Conservation (phyloP, 2,888 invertebrate species). For the Psylliodes chrysocephalus region DNA sequence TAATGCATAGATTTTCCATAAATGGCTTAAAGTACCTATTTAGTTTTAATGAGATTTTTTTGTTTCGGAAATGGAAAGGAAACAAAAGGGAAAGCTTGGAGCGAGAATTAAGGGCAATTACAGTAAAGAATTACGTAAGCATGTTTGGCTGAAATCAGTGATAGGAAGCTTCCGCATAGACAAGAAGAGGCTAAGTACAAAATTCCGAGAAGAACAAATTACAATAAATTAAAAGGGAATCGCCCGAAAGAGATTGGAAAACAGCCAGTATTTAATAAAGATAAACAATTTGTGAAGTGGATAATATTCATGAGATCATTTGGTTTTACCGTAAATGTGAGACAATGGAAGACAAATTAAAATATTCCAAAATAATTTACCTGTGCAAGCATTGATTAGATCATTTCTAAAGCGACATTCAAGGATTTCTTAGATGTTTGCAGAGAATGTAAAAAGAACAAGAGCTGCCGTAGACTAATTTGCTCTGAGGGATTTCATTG, state of each 20-base stretch:
- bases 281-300: background rate
- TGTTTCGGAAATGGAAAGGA: background rate
- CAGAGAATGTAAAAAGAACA: background rate
- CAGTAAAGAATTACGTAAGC: background rate
- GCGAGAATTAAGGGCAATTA: background rate
- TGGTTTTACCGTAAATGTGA: background rate
- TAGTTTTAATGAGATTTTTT: background rate
- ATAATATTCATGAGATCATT: background rate
- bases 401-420: conserved; percentile 5
- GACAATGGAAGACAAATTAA: conserved; percentile 6
- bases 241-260: background rate
- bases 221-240: background rate
- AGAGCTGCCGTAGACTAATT: background rate
- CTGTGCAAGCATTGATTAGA: background rate
- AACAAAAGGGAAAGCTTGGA: background rate
- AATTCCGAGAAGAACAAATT: background rate
- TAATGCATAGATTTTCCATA: too few relatives aligned
- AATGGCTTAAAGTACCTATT: too few relatives aligned
- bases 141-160: background rate
- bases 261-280: background rate
- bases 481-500: background rate
- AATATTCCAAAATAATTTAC: background rate
- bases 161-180: background rate
- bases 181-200: background rate
- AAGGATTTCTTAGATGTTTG: background rate